Evolutionary conservation across 2,113 vertebrate species (phyloP), one percentile per base, ranked within the genome.

Genomic region (Brevimyrus niger): DNA sequence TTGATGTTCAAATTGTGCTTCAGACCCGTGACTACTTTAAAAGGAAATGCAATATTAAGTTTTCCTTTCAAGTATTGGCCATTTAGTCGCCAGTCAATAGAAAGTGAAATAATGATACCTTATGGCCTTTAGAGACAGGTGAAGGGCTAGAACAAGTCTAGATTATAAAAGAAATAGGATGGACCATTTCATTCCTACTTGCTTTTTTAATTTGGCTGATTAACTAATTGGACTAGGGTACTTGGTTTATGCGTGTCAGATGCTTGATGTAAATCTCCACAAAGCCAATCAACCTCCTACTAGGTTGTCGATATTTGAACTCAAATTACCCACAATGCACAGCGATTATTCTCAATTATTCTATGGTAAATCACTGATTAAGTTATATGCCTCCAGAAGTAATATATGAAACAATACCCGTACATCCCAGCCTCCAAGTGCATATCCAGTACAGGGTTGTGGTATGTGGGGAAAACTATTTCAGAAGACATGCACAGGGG

Each of bases 1-100:
- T 87, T 87, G 85, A 87, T 87, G 85, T 87, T 53, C 27, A 35
- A 51, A 87, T 53, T 87, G 85, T 27, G 48, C n/a, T 87, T 87
- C 85, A 87, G 50, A 87, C 27, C 85, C 27, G 48, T 50, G 48
- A 51, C 42, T 23, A 53, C 48, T 51, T 51, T 87, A 87, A 87
- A 87, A 53, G n/a, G 48, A 87, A 87, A 38, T 11, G 50, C 27
- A 87, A 53, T 87, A 35, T 38, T 86, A 51, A 31, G 48, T 86
- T 51, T 42, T 87, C 27, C 10, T 87, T 87, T 53, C 50, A 87
- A 87, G 50, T 87, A 38, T 21, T 47, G 47, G 50, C 27, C 13
- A 87, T 55, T 87, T 53, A 86, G 47, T 50, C 6, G 27, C 15
- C 13, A 55, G 85, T 84, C 44, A 84, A 47, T 47, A 84, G 21